A percentile compares a stretch with the other conserved stretches of the same genome.
Evolutionary conservation across 2,113 vertebrate genomes (phyloP).

Genomic region (Otolemur garnettii): DNA sequence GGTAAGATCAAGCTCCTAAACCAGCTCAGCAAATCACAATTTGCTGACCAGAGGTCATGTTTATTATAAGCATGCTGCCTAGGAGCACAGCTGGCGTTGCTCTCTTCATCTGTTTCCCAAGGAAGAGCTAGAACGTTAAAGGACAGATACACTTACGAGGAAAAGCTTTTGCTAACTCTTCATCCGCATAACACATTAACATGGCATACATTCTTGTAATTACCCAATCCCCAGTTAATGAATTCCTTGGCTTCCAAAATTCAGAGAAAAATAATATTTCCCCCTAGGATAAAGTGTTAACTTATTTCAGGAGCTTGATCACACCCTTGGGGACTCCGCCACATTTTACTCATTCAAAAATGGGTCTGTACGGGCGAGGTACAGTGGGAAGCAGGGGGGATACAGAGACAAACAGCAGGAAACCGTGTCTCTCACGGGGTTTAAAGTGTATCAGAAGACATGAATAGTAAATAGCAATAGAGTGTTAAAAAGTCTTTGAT

Average conservation of each 20-base stretch:
- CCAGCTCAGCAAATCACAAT: too few species aligned
- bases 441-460: slow-evolving; percentile 26
- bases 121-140: not conserved
- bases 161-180: not conserved
- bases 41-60: not conserved
- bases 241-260: slow-evolving; percentile 10
- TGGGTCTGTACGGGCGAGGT: not conserved
- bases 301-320: not conserved
- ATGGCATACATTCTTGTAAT: not conserved
- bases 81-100: not conserved
- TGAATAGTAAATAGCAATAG: not conserved
- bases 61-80: not conserved
- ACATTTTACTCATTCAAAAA: slow-evolving; percentile 30
- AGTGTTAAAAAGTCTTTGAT: not conserved
- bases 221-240: not conserved
- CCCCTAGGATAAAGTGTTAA: not conserved
- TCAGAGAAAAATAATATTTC: not conserved
- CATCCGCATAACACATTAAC: not conserved
- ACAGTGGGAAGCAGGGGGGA: not conserved
- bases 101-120: not conserved
- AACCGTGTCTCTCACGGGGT: not conserved
- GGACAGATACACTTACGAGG: not conserved
- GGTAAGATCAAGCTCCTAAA: too few species aligned
- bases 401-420: not conserved
- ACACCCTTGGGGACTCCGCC: not conserved